phyloP scores from a whole-genome alignment of 2,113 vertebrate genomes.

The Colius striatus region DNA sequence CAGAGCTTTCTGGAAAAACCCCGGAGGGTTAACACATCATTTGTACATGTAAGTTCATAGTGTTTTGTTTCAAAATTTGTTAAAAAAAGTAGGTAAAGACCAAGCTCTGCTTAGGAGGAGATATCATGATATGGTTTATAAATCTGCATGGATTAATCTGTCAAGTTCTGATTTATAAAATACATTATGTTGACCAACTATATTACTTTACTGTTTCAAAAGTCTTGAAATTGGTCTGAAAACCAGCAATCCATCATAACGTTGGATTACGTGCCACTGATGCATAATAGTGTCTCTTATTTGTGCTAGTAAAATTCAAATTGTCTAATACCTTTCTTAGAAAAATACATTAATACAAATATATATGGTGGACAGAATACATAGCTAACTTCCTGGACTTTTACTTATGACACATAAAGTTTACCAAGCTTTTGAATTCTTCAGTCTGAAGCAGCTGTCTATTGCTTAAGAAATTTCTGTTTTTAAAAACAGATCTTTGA shows the following conservation, averaged over 20 bases:
- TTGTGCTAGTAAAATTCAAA: constrained; percentile 1
- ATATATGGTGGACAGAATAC: not conserved
- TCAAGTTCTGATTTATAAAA: constrained; percentile 55
- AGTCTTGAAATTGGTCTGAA: not conserved
- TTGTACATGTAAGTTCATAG: constrained; percentile 12
- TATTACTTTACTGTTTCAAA: constrained; percentile 14
- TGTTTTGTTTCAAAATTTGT: not conserved
- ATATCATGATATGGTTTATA: constrained; percentile 44
- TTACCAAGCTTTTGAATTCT: constrained; percentile 32
- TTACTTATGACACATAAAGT: not conserved
- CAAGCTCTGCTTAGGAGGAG: constrained; percentile 16
- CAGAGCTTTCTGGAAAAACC: not conserved
- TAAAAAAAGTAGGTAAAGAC: constrained; percentile 21
- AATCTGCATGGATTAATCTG: constrained; percentile 33
- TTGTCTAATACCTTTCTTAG: not conserved
- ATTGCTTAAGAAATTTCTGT: not conserved
- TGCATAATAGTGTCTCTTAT: not conserved
- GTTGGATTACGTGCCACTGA: not conserved
- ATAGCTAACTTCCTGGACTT: constrained; percentile 1
- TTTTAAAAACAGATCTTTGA: not conserved
- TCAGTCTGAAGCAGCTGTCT: not conserved
- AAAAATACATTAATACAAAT: constrained; percentile 1
- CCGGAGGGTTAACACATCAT: not conserved
- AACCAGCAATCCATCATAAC: not conserved
- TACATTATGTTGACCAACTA: constrained; percentile 17